These are phyloP conservation scores for Opisthograptis luteolata DNA, from an alignment of 2,888 invertebrate genomes.

Conservation along the genomic window DNA sequence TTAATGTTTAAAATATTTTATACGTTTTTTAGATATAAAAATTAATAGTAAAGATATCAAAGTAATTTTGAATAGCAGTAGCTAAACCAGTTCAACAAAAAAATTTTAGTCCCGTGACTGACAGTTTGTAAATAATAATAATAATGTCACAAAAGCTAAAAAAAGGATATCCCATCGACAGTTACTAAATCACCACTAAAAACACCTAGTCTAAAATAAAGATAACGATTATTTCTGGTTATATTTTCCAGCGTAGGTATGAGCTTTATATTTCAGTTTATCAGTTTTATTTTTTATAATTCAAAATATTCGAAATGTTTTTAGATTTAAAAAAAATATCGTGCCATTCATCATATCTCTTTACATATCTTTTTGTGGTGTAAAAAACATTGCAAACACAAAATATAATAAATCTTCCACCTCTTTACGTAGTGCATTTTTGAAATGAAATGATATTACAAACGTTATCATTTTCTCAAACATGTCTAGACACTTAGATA, in stretches of 20 bases:
- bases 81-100: slow-evolving; percentile 23
- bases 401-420: no score
- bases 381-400: no score
- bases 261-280: no score
- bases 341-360: slow-evolving; percentile 61
- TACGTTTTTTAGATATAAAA: slow-evolving; percentile 35
- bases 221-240: no score
- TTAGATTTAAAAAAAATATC: slow-evolving; percentile 37
- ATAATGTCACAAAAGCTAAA: slow-evolving; percentile 2
- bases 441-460: no score
- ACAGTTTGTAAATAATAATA: slow-evolving; percentile 29
- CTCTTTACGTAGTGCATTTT: slow-evolving; percentile 22
- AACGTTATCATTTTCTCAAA: no score
- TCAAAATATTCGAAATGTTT: no score
- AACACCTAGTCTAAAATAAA: no score
- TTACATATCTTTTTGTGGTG: slow-evolving; percentile 53
- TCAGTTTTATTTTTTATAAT: no score
- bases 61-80: slow-evolving; percentile 25
- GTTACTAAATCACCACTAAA: not conserved
- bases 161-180: slow-evolving; percentile 26
- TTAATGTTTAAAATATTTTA: slow-evolving; percentile 37
- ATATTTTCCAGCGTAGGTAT: no score
- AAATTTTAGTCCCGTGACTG: slow-evolving; percentile 10
- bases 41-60: slow-evolving; percentile 23
- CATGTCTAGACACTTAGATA: no score